Evolutionary conservation across 2,797 vertebrate genomes (phyloP).

Genomic region (Acanthiza pusilla): DNA sequence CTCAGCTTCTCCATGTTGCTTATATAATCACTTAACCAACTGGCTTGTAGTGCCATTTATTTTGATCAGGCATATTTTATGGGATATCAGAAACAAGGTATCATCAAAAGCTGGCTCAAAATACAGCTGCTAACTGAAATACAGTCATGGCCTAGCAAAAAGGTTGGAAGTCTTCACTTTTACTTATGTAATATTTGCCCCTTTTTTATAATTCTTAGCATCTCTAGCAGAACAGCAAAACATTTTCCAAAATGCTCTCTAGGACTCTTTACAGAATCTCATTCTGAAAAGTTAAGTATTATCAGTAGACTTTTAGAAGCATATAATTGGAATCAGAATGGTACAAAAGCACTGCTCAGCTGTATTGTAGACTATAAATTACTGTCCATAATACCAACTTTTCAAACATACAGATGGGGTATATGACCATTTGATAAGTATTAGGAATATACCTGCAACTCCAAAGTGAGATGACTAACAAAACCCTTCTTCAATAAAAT

Average conservation of each 20-base stretch:
- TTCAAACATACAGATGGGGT: background rate
- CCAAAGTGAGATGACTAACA: slow-evolving; percentile 77
- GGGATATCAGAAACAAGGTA: background rate
- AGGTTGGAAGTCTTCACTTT: background rate
- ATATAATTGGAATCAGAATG: background rate
- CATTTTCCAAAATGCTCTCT: background rate
- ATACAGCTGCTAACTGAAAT: background rate
- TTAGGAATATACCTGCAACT: slow-evolving; percentile 71
- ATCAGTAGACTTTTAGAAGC: background rate
- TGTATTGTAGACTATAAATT: background rate
- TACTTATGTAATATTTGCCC: background rate
- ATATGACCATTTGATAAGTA: slow-evolving; percentile 17
- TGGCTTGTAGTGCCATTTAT: background rate
- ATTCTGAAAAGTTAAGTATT: background rate
- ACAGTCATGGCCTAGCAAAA: background rate
- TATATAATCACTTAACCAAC: background rate
- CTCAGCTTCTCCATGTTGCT: background rate
- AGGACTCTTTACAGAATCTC: background rate
- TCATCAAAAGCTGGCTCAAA: background rate
- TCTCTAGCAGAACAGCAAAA: background rate
- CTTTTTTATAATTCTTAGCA: background rate
- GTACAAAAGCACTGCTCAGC: background rate
- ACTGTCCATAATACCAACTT: background rate
- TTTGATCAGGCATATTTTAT: background rate
- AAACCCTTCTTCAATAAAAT: slow-evolving; percentile 80